Evolutionary conservation across 1,140 invertebrate genomes (phyloP), one percentile per base, ranked within the genome.

Genomic region (Condylostylus longicornis): DNA sequence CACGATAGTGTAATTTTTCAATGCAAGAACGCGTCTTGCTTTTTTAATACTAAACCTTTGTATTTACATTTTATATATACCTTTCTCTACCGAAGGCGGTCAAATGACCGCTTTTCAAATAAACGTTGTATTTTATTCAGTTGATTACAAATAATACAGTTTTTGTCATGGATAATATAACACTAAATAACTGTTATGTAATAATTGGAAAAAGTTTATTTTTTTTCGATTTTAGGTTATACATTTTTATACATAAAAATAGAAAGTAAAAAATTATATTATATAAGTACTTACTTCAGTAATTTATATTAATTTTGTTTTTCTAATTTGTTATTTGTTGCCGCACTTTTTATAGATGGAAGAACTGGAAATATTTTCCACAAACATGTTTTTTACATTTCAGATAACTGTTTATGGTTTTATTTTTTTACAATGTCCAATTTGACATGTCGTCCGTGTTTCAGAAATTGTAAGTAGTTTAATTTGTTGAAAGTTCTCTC

Each of bases 351-450:
- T 42, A 42, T 36, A 42, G 25, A 44, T 33, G 19, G 27, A 23
- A 4, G 29, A 13, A 12, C 19, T 37, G 12, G 21, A 29, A 37
- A 42, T 39, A 46, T 43, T 48, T 48, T 38, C 42, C 39, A 31
- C 44, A 46, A 35, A 46, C 33, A 41, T 37, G 41, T 38, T 44
- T 43, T 41, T 44, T 41, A 35, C 44, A 44, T 42, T 21, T 43
- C 14, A 15, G 14, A 39, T 38, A 48, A 28, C 37, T 40, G 30
- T 46, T 46, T 17, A 5, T 41, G 12, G 44, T 43, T 38, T 47
- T 48, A 37, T 49, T 49, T 40, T 33, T 35, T 40, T 40, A 34
- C 44, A 44, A 35, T 44, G 45, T 38, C 40, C 14, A 40, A 44
- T 44, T 39, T 45, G 38, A 42, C 42, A 47, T 17, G 12, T 40